Conservation (phyloP, 2,797 vertebrate genomes). For the Margarornis squamiger region DNA sequence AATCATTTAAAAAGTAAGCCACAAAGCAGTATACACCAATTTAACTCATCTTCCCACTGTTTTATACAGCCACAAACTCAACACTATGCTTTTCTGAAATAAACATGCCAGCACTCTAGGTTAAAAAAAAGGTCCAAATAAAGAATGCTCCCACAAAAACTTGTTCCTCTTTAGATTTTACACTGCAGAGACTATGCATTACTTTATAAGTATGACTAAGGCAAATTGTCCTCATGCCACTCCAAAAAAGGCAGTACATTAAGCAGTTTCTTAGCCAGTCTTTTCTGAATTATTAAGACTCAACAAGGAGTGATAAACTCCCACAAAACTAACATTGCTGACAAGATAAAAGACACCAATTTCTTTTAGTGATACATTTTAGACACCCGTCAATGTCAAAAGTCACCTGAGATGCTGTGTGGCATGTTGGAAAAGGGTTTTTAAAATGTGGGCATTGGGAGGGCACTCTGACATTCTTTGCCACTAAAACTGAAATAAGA, state of each 20-base stretch:
- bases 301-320: neutral
- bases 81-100: neutral
- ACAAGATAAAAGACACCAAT: neutral
- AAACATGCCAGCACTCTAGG: neutral
- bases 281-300: neutral
- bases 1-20: conserved; percentile 4
- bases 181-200: neutral
- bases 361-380: neutral
- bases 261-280: neutral
- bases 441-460: neutral
- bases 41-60: conserved; percentile 19
- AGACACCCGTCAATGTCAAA: neutral
- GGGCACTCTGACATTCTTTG: neutral
- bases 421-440: neutral
- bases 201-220: conserved; percentile 13
- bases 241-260: conserved; percentile 27
- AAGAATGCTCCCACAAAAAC: neutral
- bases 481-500: neutral
- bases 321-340: neutral
- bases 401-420: neutral
- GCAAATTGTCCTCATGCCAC: neutral
- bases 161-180: neutral
- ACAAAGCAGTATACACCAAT: neutral
- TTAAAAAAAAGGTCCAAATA: neutral
- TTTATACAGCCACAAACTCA: conserved; percentile 36